Base-by-base conservation (phyloP, 2,113 vertebrate species). In the Dendropsophus ebraccatus region DNA sequence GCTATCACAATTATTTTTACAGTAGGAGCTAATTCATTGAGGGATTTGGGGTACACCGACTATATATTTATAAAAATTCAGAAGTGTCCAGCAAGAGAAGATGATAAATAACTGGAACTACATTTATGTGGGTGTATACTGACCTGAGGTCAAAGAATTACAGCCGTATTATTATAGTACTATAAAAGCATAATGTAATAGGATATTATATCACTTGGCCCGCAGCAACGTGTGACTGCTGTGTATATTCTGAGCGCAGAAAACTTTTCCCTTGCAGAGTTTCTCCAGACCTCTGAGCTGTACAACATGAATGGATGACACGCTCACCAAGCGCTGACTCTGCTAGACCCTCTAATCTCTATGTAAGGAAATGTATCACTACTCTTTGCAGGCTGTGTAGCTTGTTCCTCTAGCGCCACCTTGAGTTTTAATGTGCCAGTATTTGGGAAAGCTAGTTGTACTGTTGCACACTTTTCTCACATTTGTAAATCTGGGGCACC, bases 321-420 rank as follows among this genome's bases (percentile, higher is more conserved):
- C 23, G 47, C 25, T 49, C 37, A 67, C n/a, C 45, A 69, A 35
- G 35, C 17, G 81, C 67, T 72, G 81, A 54, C 65, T 54, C 45
- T 83, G 81, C 65, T 83, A 54, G 81, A 54, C 65, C 56, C 47
- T 21, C n/a, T 82, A 35, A 82, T 82, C 62, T 70, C 65, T 83
- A 83, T 83, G 81, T 72, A 72, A 72, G 81, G 81, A 49, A 72
- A 54, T 82, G 17, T 25, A 47, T 82, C 19, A 54, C 45, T 56
- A 45, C 54, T 62, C 54, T 69, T 16, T 30, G 37, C 52, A 84
- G 37, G 30, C 72, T 7, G 25, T 25, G 50, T 65, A 76, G 45
- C 35, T 65, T 84, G 82, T 76, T 84, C 82, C 70, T 84, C 16
- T 11, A 84, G 82, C 54, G 82, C 82, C 82, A 84, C 54, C 82